phyloP scores from a whole-genome alignment of 1,140 invertebrate species.

The Callitettix versicolor region DNA sequence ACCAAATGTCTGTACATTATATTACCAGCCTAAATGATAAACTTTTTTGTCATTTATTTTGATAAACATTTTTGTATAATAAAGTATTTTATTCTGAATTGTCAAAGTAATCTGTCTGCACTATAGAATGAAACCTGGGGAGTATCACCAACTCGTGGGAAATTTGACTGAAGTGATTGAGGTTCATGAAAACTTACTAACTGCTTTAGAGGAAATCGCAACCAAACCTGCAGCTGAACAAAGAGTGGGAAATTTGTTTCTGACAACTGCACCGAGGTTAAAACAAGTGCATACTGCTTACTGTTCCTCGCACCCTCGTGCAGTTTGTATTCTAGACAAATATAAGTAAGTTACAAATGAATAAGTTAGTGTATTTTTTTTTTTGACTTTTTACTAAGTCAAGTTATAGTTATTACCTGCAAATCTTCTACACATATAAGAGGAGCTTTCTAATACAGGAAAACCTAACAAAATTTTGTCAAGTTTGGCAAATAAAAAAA shows the following conservation, averaged over 20 bases:
- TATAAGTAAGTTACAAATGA: conserved; percentile 54
- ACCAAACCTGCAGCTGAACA: conserved; percentile 59
- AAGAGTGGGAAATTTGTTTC: conserved; percentile 81
- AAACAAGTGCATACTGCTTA: conserved; percentile 80
- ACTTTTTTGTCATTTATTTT: too few species aligned
- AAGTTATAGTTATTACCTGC: too few species aligned
- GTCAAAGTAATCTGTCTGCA: neutral
- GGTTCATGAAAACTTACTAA: conserved; percentile 67
- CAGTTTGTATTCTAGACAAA: conserved; percentile 82
- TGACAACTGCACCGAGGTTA: conserved; percentile 74
- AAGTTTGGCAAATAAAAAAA: too few species aligned
- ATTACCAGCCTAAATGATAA: too few species aligned
- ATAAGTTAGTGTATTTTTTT: too few species aligned
- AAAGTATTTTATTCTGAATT: too few species aligned
- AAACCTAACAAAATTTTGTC: too few species aligned
- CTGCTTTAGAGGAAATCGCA: conserved; percentile 62
- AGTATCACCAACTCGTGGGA: conserved; percentile 74
- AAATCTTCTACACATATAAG: too few species aligned
- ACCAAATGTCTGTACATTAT: too few species aligned
- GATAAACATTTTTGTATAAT: too few species aligned
- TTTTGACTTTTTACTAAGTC: too few species aligned
- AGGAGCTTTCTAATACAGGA: too few species aligned
- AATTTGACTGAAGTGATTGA: conserved; percentile 81
- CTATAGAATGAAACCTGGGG: conserved; percentile 68
- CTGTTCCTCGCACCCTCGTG: conserved; percentile 84